Evolutionary conservation across 2,888 invertebrate species (phyloP).

Genomic region (Chrysopilus asiliformis): DNA sequence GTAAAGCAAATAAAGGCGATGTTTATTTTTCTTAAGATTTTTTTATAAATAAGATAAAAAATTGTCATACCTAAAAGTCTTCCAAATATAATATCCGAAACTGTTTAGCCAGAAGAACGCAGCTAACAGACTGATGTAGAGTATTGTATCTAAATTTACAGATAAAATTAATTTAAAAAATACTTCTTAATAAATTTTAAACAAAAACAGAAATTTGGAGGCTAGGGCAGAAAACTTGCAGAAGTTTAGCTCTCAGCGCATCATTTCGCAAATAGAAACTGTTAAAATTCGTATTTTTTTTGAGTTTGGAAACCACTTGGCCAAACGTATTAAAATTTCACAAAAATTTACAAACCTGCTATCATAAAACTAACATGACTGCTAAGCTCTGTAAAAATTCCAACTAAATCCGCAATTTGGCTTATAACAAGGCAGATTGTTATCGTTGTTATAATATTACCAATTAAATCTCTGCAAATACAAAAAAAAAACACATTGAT

Average conservation of each 20-base stretch:
- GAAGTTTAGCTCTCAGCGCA: no score
- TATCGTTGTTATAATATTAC: slow-evolving; percentile 73
- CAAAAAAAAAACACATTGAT: no score
- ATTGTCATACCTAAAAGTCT: slow-evolving; percentile 58
- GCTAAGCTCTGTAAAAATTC: slow-evolving; percentile 66
- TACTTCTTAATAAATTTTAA: no score
- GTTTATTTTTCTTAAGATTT: no score
- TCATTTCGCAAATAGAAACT: no score
- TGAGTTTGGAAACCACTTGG: no score
- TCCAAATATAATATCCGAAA: slow-evolving; percentile 78
- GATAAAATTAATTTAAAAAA: no score
- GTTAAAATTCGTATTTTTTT: no score
- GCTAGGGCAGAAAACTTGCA: no score
- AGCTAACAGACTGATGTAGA: slow-evolving; percentile 61
- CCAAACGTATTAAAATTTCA: no score
- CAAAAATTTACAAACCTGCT: no score
- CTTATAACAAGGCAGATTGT: slow-evolving; percentile 62
- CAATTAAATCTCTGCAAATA: slow-evolving; percentile 50
- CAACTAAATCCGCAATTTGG: slow-evolving; percentile 63
- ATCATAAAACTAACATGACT: slow-evolving; percentile 69
- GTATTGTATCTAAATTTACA: slow-evolving; percentile 62
- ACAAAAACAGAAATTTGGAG: no score
- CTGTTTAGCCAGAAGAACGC: slow-evolving; percentile 81
- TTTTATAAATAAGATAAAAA: not conserved
- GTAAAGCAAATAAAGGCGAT: slow-evolving; percentile 16